Evolutionary conservation across 1,140 invertebrate genomes (phyloP), one percentile per base, ranked within the genome.

Genomic region (Stenopsyche tienmushanensis): DNA sequence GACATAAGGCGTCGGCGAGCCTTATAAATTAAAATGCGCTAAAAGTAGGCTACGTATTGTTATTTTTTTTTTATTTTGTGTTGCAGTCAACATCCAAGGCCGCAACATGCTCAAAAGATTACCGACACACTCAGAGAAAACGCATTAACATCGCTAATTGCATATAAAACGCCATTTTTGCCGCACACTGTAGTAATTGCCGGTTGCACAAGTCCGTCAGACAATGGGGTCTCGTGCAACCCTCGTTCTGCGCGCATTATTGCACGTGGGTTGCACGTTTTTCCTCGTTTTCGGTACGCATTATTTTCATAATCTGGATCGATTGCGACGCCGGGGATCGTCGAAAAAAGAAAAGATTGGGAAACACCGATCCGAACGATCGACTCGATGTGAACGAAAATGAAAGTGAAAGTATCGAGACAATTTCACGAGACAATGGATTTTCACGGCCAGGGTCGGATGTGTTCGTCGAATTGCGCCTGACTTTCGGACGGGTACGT

Each of bases 81-180:
- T 39, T n/a, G 64, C 54, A 60, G 17, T 13, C 2, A 5, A 34
- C 20, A 15, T 50, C 21, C 64, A 65, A 65, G 64, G 64, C 47
- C 55, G 49, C 9, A 15, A 9, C 7, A 47, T 47, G 44, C 17
- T 15, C 17, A 34, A 34, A 5, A 5, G 41, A 34, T 34, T 39
- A 64, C 53, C 26, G 42, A 18, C 57, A 55, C 52, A n/a, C 26
- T 42, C 17, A 47, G 63, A 29, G 45, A 63, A 53, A 52, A 59
- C 23, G 55, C 13, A 60, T 59, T 65, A 65, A 65, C 58, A 65
- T 59, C 54, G 47, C 55, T 60, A 60, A 65, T 65, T 65, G 64
- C 55, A 59, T 13, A 18, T 25, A 60, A 47, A 65, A 64, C 45
- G 15, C 15, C 24, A 55, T 52, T 44, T 55, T 64, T 18, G 5